phyloP scores from a whole-genome alignment of 2,797 vertebrate species.

The Pipistrellus pygmaeus region DNA sequence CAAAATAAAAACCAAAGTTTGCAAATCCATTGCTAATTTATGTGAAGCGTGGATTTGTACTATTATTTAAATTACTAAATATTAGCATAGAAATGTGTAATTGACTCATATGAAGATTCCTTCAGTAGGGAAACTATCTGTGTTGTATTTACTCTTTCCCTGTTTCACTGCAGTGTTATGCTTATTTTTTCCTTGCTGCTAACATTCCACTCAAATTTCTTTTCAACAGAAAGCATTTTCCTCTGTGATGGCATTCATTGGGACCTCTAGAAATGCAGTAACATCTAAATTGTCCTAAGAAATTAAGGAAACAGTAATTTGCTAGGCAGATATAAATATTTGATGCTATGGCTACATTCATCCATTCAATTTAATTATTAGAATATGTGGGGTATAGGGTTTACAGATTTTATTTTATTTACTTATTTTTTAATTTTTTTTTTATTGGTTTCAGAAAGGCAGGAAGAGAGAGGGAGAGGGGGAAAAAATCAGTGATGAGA shows the following conservation, averaged over 20 bases:
- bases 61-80: conserved; percentile 45
- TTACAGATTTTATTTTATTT: not conserved
- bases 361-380: conserved; percentile 51
- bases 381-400: not conserved
- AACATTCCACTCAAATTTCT: not conserved
- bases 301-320: conserved; percentile 44
- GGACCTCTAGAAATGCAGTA: not conserved
- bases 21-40: conserved; percentile 21
- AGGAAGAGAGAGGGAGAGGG: too few relatives aligned
- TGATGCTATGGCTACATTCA: not conserved
- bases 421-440: too few relatives aligned
- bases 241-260: not conserved
- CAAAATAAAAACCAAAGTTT: conserved; percentile 10
- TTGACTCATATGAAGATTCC: not conserved
- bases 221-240: not conserved
- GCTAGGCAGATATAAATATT: conserved; percentile 49
- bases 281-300: conserved; percentile 57
- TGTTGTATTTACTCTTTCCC: not conserved
- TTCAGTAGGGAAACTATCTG: not conserved
- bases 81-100: conserved; percentile 48
- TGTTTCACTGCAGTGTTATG: not conserved
- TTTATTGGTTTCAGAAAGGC: too few relatives aligned
- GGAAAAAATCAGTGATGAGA: too few relatives aligned
- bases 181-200: not conserved
- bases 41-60: not conserved